Percentiles rank a stretch among this genome's conserved stretches.
Evolutionary conservation across 2,888 invertebrate species (phyloP).

Genomic region (Andricus curvator): DNA sequence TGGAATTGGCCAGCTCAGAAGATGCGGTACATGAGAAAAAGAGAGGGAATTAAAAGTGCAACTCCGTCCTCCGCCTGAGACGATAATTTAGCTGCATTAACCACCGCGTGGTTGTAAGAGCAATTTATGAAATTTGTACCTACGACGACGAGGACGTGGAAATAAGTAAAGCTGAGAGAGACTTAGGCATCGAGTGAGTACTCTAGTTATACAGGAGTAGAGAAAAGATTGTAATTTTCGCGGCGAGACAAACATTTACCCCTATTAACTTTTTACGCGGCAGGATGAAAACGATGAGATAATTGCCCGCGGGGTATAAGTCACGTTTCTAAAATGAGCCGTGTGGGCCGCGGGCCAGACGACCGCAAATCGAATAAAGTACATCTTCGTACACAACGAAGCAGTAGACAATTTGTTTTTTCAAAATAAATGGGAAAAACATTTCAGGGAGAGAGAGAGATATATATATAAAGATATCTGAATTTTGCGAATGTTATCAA

Average conservation of each 20-base stretch:
- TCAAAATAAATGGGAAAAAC: neutral
- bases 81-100: constrained; percentile 24
- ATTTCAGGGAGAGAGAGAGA: too few species aligned
- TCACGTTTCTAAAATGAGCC: constrained; percentile 22
- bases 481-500: too few species aligned
- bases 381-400: neutral
- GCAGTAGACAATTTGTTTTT: neutral
- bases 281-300: constrained; percentile 66
- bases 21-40: neutral
- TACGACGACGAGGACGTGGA: constrained; percentile 2
- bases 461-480: too few species aligned
- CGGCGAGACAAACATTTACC: constrained; percentile 42
- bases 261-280: constrained; percentile 50
- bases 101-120: neutral
- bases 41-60: constrained; percentile 2
- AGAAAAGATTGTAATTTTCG: constrained; percentile 44
- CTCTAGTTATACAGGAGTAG: constrained; percentile 7
- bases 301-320: constrained; percentile 56
- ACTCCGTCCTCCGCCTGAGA: neutral
- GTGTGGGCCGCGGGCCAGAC: constrained; percentile 22
- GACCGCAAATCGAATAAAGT: constrained; percentile 21
- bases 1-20: neutral
- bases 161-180: neutral
- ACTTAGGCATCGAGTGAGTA: constrained; percentile 1
- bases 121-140: constrained; percentile 33